A percentile compares a stretch with the other conserved stretches of the same genome.
phyloP scores from a whole-genome alignment of 2,113 vertebrate species.

The Coptodon bakossiorum region DNA sequence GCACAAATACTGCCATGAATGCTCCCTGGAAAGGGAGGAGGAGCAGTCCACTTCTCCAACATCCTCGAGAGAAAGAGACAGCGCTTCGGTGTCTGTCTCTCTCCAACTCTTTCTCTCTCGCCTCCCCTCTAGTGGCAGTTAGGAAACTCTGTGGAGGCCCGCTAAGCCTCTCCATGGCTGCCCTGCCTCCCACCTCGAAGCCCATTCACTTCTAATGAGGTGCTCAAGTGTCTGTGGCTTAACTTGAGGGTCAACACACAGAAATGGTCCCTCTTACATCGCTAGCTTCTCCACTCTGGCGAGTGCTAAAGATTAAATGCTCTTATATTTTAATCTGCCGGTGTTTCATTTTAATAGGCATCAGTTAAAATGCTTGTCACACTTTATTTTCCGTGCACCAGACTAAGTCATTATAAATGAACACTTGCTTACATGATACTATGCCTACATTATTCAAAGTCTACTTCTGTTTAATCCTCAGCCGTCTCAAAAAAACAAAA shows the following conservation, averaged over 20 bases:
- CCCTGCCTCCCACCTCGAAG: slow-evolving; percentile 57
- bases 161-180: slow-evolving; percentile 59
- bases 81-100: not conserved
- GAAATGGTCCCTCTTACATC: slow-evolving; percentile 13
- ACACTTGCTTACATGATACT: not conserved
- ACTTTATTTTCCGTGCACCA: not conserved
- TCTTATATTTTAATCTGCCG: slow-evolving; percentile 2
- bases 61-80: not conserved
- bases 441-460: not conserved
- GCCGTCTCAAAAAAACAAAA: not conserved
- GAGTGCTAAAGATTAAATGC: slow-evolving; percentile 7
- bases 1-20: not conserved
- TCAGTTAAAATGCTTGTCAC: not conserved
- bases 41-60: slow-evolving; percentile 3
- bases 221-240: slow-evolving; percentile 62
- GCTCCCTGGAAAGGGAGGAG: not conserved
- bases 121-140: slow-evolving; percentile 55
- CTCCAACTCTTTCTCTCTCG: not conserved
- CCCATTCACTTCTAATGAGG: slow-evolving; percentile 67
- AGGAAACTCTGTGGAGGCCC: slow-evolving; percentile 57
- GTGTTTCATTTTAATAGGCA: slow-evolving; percentile 7
- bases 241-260: slow-evolving; percentile 57
- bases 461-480: not conserved
- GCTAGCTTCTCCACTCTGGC: not conserved
- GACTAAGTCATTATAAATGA: not conserved